Conservation (phyloP, 2,113 vertebrate species). For the Panurus biarmicus region DNA sequence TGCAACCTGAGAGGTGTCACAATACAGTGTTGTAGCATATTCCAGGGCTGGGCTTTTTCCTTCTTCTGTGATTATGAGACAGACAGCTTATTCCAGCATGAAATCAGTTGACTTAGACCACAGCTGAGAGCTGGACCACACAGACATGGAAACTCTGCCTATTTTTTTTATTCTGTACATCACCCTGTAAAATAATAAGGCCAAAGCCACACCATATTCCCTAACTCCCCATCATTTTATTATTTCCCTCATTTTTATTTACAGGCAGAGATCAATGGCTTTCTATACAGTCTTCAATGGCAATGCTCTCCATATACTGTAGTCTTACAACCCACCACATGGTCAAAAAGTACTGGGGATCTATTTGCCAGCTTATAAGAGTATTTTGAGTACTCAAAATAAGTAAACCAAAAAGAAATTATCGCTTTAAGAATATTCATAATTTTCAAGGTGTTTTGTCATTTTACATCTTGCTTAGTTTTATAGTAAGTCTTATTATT, state of each 20-base stretch:
- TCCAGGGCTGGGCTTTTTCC: background rate
- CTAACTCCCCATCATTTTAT: background rate
- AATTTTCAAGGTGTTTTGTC: background rate
- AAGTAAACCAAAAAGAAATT: background rate
- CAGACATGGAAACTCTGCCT: background rate
- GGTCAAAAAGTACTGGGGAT: background rate
- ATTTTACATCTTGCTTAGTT: background rate
- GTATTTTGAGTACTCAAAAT: background rate
- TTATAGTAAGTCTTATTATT: background rate
- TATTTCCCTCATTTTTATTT: background rate
- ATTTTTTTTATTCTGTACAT: background rate
- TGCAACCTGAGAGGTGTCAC: conserved; percentile 5
- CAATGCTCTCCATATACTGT: background rate
- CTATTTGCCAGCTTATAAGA: background rate
- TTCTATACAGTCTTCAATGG: background rate
- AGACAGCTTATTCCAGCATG: background rate
- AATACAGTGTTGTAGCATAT: background rate
- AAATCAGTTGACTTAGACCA: background rate
- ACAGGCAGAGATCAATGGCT: background rate
- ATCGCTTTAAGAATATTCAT: background rate
- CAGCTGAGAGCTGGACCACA: conserved; percentile 18
- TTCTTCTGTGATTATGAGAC: background rate
- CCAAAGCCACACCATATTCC: background rate
- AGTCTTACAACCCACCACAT: background rate
- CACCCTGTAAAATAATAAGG: background rate